These are phyloP conservation scores for Ceratitis capitata DNA, from an alignment of 1,140 invertebrate species.

Conservation along the genomic window DNA sequence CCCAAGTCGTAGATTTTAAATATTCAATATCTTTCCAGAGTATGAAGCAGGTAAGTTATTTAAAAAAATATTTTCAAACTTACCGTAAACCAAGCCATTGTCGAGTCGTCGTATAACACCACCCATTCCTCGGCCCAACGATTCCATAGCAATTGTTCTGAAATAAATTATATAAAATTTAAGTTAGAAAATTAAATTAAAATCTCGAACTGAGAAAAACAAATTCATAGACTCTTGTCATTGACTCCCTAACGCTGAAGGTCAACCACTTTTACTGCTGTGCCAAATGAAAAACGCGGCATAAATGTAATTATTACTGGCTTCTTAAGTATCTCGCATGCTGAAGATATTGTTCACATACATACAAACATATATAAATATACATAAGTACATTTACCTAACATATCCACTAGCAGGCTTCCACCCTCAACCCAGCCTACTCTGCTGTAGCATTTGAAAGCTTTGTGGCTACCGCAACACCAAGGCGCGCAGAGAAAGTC, in stretches of 20 bases:
- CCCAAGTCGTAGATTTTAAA: too few species aligned
- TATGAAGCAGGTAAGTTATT: too few species aligned
- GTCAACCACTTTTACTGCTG: background rate
- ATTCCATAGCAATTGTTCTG: conserved; percentile 79
- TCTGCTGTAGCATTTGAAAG: background rate
- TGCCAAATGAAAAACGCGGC: background rate
- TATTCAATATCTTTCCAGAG: too few species aligned
- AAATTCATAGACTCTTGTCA: background rate
- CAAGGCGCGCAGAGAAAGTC: too few species aligned
- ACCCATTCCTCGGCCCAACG: conserved; percentile 85
- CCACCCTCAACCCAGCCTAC: background rate
- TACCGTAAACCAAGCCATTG: conserved; percentile 81
- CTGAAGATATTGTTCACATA: background rate
- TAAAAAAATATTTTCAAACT: too few species aligned
- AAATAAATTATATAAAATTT: conserved; percentile 50
- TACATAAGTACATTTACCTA: too few species aligned
- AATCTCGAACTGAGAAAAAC: background rate
- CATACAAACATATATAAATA: background rate
- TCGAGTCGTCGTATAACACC: conserved; percentile 81
- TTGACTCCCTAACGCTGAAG: conserved; percentile 5
- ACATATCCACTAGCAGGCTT: background rate
- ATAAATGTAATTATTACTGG: background rate
- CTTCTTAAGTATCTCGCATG: background rate
- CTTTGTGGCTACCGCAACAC: background rate
- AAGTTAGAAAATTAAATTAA: background rate